These are phyloP conservation scores for Uropsilus gracilis DNA, from an alignment of 2,113 vertebrate genomes.

Conservation along the genomic window DNA sequence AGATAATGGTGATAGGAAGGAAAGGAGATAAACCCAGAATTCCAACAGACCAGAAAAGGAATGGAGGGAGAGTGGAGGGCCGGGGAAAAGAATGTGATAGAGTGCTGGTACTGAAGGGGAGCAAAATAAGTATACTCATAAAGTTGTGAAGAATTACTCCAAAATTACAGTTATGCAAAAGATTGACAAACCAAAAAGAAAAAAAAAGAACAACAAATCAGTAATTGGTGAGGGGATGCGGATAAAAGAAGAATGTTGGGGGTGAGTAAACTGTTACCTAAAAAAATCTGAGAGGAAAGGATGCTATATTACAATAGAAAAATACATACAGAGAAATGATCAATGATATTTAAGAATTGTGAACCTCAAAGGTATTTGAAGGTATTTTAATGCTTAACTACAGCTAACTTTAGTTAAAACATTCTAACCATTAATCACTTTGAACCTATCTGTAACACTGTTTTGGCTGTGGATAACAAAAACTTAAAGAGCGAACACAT, in stretches of 20 bases:
- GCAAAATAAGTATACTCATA: no score
- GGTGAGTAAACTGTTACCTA: not conserved
- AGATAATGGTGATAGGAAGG: not conserved
- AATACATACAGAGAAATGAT: constrained; percentile 30
- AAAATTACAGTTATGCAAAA: no score
- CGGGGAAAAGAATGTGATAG: no score
- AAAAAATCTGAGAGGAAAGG: constrained; percentile 22
- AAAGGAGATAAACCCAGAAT: constrained; percentile 21
- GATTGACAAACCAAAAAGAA: no score
- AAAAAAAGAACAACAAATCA: no score
- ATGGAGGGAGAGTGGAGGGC: no score
- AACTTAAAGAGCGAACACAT: not conserved
- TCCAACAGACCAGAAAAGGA: not conserved
- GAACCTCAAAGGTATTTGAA: constrained; percentile 23
- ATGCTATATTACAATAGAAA: constrained; percentile 16
- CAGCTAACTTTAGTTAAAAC: not conserved
- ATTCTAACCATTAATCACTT: constrained; percentile 15
- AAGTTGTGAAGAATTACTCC: no score
- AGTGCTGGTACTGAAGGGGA: no score
- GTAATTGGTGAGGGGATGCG: no score
- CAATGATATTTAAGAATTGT: not conserved
- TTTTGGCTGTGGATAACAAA: not conserved
- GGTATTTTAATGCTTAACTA: constrained; percentile 32
- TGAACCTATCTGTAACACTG: not conserved
- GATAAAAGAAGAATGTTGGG: not conserved